Evolutionary conservation across 2,888 invertebrate genomes (phyloP), one percentile per base, ranked within the genome.

Genomic region (Agelastica alni): DNA sequence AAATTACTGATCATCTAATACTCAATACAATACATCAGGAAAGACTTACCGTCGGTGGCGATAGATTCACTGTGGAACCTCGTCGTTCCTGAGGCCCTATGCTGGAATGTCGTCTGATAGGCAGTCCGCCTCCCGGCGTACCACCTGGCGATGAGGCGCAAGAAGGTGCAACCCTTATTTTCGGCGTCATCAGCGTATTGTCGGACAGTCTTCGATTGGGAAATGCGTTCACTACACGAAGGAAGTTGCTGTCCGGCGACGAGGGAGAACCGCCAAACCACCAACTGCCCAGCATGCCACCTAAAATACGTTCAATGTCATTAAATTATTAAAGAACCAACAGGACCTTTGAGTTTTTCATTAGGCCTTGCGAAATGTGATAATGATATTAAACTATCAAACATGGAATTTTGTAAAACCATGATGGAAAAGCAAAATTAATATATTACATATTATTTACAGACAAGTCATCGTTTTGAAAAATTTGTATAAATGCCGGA

Each of bases 61-160:
- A 93, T 57, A 93, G 81, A 79, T 93, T 92, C 63, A 89, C 87
- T 57, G 88, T 87, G 9, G 91, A 91, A 51, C 88, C 88, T 47
- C 92, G 86, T 59, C 93, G 84, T 74, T 94, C 93, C 72, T 93
- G 93, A 0, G 93, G 91, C 14, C 93, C 93, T 67, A 93, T 93
- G 77, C 92, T 93, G 51, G 93, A 94, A 76, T 95, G 95, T 16
- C 94, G 86, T 46, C 94, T 85, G 26, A 89, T 88, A 10, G 93
- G 93, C 56, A 94, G 78, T 0, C 91, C 91, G 48, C 85, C 87
- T 52, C 86, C 87, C 4, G 91, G 88, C 1, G 84, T 84, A 9
- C 77, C 77, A 3, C 88, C 88, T 0, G 88, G 88, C 1, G 92
- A 92, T 2, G 92, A 91, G 7, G 92, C 90, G 75, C 92, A 92